These are phyloP conservation scores for Adelosebastes latens DNA, from an alignment of 2,797 vertebrate species.

Conservation along the genomic window DNA sequence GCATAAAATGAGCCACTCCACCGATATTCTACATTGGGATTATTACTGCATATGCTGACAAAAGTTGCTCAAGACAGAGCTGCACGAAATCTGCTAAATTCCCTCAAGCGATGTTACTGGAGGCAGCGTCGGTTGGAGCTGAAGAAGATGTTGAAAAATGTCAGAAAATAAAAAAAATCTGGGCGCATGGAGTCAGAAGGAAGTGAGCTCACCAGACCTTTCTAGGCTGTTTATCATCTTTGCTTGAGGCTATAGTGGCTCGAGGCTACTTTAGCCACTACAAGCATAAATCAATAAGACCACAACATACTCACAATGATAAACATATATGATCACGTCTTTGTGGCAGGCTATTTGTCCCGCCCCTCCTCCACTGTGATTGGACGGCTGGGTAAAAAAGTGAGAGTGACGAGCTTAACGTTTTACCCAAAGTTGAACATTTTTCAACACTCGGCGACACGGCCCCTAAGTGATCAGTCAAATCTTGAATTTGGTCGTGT, in stretches of 20 bases:
- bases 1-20: background rate
- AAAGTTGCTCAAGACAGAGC: background rate
- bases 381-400: too few species aligned
- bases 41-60: background rate
- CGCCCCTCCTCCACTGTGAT: too few species aligned
- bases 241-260: background rate
- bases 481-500: too few species aligned
- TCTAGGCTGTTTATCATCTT: background rate
- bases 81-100: conserved; percentile 10
- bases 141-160: background rate
- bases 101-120: background rate
- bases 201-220: background rate
- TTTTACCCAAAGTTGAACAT: too few species aligned
- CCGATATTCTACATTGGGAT: conserved; percentile 6
- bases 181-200: background rate
- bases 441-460: too few species aligned
- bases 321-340: too few species aligned
- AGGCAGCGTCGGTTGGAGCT: background rate
- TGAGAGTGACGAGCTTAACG: too few species aligned
- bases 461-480: too few species aligned
- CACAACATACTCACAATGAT: too few species aligned
- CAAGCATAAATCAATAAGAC: background rate
- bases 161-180: background rate
- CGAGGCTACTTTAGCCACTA: background rate
- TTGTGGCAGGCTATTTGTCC: too few species aligned